phyloP scores from a whole-genome alignment of 2,797 vertebrate species.

The Crenichthys baileyi region DNA sequence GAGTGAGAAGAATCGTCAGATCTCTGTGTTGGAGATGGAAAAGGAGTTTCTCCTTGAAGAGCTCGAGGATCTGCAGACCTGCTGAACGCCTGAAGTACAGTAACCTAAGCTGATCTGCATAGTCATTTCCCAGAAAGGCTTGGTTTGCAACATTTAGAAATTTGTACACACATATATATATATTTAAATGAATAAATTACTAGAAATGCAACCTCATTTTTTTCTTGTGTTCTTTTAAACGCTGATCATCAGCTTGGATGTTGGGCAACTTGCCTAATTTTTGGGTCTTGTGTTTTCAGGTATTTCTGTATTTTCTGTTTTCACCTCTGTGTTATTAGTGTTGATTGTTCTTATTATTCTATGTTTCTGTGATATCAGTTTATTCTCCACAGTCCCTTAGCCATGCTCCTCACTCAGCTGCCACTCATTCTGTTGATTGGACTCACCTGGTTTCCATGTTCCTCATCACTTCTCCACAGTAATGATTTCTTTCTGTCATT shows the following conservation, averaged over 20 bases:
- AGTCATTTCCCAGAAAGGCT: slow-evolving; percentile 9
- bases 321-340: neutral
- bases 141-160: neutral
- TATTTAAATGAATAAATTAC: slow-evolving; percentile 49
- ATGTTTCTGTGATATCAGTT: neutral
- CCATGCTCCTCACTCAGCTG: neutral
- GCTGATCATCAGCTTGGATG: neutral
- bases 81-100: slow-evolving; percentile 35
- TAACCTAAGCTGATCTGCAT: neutral
- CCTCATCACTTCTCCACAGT: too few relatives aligned
- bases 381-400: neutral
- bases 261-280: neutral
- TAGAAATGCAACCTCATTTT: neutral
- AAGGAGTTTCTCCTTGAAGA: slow-evolving; percentile 67
- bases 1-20: slow-evolving; percentile 73
- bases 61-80: slow-evolving; percentile 56
- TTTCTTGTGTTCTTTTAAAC: neutral
- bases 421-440: too few relatives aligned
- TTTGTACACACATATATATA: slow-evolving; percentile 64
- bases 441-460: too few relatives aligned
- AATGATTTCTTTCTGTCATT: too few relatives aligned
- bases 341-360: neutral
- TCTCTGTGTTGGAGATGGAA: slow-evolving; percentile 75
- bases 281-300: neutral
- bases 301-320: neutral